Conservation (phyloP, 2,113 vertebrate species). For the Silurus asotus region DNA sequence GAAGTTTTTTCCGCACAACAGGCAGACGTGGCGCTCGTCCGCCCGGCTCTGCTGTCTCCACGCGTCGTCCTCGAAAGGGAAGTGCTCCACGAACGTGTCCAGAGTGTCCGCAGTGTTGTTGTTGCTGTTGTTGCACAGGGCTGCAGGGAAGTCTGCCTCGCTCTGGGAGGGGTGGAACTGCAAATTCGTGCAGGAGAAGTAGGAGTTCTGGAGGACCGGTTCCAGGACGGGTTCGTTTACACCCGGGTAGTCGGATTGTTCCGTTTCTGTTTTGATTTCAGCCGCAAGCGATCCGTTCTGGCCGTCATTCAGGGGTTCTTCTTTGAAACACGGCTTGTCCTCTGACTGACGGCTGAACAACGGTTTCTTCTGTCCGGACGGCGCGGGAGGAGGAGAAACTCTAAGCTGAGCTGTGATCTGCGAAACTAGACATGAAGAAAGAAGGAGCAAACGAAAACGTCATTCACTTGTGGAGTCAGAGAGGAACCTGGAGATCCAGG, state of each 20-base stretch:
- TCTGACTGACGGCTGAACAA: background rate
- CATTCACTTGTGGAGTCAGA: background rate
- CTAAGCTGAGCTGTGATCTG: constrained; percentile 31
- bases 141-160: background rate
- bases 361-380: background rate
- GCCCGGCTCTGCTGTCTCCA: constrained; percentile 17
- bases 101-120: background rate
- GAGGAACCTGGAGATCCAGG: background rate
- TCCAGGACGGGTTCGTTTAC: background rate
- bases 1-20: constrained; percentile 71
- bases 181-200: constrained; percentile 7
- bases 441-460: background rate
- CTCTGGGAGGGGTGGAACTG: background rate
- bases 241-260: background rate
- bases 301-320: constrained; percentile 1
- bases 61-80: constrained; percentile 24
- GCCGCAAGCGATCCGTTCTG: background rate
- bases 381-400: background rate
- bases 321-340: constrained; percentile 18
- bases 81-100: constrained; percentile 30
- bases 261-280: constrained; percentile 32
- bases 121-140: background rate
- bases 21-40: constrained; percentile 31
- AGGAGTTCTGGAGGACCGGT: background rate
- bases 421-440: constrained; percentile 2